Percentiles rank a stretch among this genome's conserved stretches.
Evolutionary conservation across 2,797 vertebrate species (phyloP).

Genomic region (Valencia hispanica): DNA sequence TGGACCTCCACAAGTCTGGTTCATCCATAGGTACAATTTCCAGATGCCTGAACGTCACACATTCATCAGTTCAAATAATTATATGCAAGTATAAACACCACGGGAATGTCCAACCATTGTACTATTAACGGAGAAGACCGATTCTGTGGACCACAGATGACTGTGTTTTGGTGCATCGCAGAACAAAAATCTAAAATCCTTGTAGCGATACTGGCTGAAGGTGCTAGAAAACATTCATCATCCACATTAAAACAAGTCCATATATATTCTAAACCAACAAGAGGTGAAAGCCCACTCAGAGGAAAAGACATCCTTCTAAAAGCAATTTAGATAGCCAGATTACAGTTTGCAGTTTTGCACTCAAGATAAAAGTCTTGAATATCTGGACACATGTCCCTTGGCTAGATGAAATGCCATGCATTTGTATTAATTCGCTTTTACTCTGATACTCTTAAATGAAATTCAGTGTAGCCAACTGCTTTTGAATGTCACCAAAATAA

Average conservation of each 20-base stretch:
- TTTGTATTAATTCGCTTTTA: background rate
- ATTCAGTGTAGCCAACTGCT: background rate
- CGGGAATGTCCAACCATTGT: background rate
- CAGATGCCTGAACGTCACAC: background rate
- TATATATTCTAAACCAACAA: background rate
- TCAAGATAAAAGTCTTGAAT: background rate
- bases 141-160: background rate
- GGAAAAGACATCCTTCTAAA: background rate
- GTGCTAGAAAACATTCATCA: background rate
- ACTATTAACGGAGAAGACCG: too few species aligned
- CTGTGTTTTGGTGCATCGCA: background rate
- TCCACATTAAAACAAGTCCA: background rate
- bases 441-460: background rate
- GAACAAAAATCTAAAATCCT: background rate
- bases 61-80: background rate
- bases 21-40: background rate
- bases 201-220: background rate
- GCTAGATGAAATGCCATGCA: background rate
- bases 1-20: background rate
- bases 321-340: background rate
- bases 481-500: background rate
- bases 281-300: background rate
- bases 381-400: background rate
- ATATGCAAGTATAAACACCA: background rate
- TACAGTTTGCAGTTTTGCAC: background rate